Evolutionary conservation across 2,888 invertebrate genomes (phyloP), one percentile per base, ranked within the genome.

Genomic region (Harpalus rufipes): DNA sequence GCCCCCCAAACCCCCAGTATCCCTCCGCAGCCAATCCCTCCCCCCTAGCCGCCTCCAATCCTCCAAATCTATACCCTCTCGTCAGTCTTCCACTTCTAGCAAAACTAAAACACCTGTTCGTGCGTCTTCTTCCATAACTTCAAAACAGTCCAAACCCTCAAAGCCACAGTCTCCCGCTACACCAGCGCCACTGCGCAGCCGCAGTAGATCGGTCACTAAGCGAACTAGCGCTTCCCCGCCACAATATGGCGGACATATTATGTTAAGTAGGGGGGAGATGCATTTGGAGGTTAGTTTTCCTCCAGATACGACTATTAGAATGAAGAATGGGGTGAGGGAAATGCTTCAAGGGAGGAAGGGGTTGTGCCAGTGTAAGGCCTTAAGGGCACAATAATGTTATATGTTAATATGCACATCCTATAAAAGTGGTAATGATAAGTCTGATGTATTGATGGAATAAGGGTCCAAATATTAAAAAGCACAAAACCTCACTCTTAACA

Each of bases 201-300:
- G 76, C 44, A 63, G 63, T 63, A 58, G 80, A 0, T 56, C 51
- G 51, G 41, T 80, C 0, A 32, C 18, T 8, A 39, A 80, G 44
- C 14, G 21, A 41, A n/a, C 76, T 32, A 32, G 32, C 18, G 8
- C 39, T 8, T 51, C 44, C 25, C 86, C 87, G 8, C 10, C 78
- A 44, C 21, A 59, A 84, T 85, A 88, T 72, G 12, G 88, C 90
- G 7, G 89, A 89, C 80, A 89, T 86, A 88, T 91, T 82, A 86
- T 89, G 32, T 87, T 91, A 65, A 89, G 87, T n/a, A 88, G 90
- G 56, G 91, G 91, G 10, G 88, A 88, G 81, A 87, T 91, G 76
- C 89, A 89, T 74, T 87, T 91, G 10, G 88, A 89, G 0, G 88
- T 91, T 12, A 90, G 90, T 88, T 91, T 91, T 87, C 91, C 91